Base-by-base conservation (phyloP, 1,140 invertebrate species). In the Charaxes varanes region DNA sequence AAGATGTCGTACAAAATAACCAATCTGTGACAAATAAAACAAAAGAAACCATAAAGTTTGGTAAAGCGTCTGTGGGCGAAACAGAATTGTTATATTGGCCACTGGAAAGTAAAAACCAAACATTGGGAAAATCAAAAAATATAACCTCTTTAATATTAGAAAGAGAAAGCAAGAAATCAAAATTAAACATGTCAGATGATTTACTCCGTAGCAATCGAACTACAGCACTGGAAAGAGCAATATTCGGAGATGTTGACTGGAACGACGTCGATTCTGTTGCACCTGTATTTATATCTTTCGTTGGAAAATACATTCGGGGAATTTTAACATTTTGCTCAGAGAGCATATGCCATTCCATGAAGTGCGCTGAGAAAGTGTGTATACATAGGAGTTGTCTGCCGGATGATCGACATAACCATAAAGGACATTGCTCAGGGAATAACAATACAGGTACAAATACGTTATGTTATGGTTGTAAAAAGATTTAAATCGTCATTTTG, bases 251-350 rank as follows among this genome's bases (percentile, higher is more conserved):
- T 17, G 62, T 77, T 0, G 49, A 80, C 47, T 80, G 76, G 76
- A 53, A 74, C 34, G 67, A 83, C 48, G 37, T 79, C 0, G 72
- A 71, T 23, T 55, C 58, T n/a, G 60, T 77, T 6, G 63, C 59
- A 3, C 72, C 73, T 16, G 53, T 58, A 1, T 80, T 83, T 35
- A 56, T 73, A 27, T 71, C 68, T 6, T 72, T 83, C 36, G 54
- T 80, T 0, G 79, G 76, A 4, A 83, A 83, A 70, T 72, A 80
- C 40, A 51, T 73, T 12, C 67, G 35, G 26, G 79, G 79, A n/a
- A 46, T 65, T 12, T 43, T 80, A 43, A 79, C 79, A 19, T 70
- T 83, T 41, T 83, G 79, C 34, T 77, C 71, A n/a, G 38, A 67
- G 27, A 62, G 36, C 12, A 36, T 59, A 41, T 83, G 79, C 28